These are phyloP conservation scores for Oxycera nigricornis DNA, from an alignment of 2,888 invertebrate genomes.

Conservation along the genomic window DNA sequence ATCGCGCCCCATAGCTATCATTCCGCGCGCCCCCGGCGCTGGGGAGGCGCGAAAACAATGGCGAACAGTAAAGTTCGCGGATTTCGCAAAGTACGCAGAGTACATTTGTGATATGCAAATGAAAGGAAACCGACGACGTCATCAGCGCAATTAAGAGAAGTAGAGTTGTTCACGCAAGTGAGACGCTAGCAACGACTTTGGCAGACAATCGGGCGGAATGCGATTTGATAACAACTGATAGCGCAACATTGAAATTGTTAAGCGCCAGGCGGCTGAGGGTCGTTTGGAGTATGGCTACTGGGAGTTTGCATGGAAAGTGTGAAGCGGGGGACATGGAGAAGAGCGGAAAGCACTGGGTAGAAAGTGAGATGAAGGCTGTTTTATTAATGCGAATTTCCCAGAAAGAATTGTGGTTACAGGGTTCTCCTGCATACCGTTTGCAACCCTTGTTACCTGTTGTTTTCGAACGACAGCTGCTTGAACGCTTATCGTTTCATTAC, in stretches of 20 bases:
- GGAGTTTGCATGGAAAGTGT: neutral
- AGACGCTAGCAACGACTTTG: neutral
- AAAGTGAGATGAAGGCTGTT: too few species aligned
- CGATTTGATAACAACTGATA: slow-evolving; percentile 17
- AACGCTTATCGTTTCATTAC: too few species aligned
- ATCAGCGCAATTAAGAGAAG: slow-evolving; percentile 7
- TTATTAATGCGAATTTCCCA: too few species aligned
- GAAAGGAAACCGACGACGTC: slow-evolving; percentile 1
- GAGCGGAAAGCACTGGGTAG: too few species aligned
- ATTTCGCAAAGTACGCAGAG: too few species aligned
- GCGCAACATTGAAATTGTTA: slow-evolving; percentile 24
- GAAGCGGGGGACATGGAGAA: neutral
- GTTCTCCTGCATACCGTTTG: too few species aligned
- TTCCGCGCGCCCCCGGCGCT: neutral
- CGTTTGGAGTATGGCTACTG: neutral
- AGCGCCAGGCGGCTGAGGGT: slow-evolving; percentile 29
- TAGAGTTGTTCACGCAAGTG: neutral
- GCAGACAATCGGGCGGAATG: slow-evolving; percentile 19
- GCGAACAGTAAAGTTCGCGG: slow-evolving; percentile 6
- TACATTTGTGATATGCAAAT: neutral
- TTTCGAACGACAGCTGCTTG: too few species aligned
- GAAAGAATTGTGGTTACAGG: too few species aligned
- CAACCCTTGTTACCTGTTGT: too few species aligned
- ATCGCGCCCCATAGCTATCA: slow-evolving; percentile 31
- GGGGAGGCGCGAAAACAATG: neutral